Evolutionary conservation across 2,113 vertebrate species (phyloP), one percentile per base, ranked within the genome.

Genomic region (Protobothrops mucrosquamatus): DNA sequence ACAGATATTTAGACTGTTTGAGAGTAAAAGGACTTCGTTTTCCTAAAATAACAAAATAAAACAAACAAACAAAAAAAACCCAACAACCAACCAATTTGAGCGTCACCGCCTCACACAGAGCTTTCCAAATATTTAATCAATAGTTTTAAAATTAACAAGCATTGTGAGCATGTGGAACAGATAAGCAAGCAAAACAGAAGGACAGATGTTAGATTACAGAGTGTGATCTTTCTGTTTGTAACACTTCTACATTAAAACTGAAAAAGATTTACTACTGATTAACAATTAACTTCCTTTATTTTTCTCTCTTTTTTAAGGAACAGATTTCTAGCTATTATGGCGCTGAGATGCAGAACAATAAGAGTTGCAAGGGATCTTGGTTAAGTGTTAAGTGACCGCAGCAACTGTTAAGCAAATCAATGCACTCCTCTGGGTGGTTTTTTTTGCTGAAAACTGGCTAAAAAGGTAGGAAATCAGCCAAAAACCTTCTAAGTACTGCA

Each of bases 1-100:
- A 48, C 97, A 97, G 81, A 98, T 94, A 92, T 96, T 98, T 90
- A 99, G 91, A 90, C 97, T 98, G 93, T 98, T 98, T 52, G 96
- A 96, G 56, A 99, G 97, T 81, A 96, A 93, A 87, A 99, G 96
- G 29, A 97, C 97, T 48, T 96, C 96, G 57, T 95, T 52, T 3
- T 90, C 61, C 98, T 99, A 64, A 95, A 96, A 94, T 56, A 94
- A 93, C 14, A 96, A 95, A 94, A 52, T 24, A 95, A 69, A 39
- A 81, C 6, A 39, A 43, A n/a, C 20, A 56, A 57, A 22, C 1
- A 56, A 69, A 6, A 14, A 14, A 94, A 81, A 3, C 0, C 0
- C 74, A 22, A 81, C 34, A 81, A 18, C 18, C 39, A 34, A 22
- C 43, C 12, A n/a, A 12, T 15, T 4, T 89, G 51, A 43, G 26